Percentiles rank a stretch among this genome's conserved stretches.
phyloP scores from a whole-genome alignment of 2,113 vertebrate species.

The Bothrops jararaca region DNA sequence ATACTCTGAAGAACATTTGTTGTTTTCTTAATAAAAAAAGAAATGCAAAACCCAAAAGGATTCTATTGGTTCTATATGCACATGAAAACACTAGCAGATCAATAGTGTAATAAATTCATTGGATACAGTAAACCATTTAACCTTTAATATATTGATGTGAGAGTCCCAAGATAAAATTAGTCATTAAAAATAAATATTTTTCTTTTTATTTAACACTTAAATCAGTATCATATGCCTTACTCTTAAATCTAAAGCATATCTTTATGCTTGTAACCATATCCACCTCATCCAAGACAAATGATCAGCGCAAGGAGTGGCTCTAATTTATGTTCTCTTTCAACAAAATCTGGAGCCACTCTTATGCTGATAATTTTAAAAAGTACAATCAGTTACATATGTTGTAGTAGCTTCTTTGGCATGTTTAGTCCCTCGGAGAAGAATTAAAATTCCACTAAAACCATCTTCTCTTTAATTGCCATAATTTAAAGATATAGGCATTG shows the following conservation, averaged over 20 bases:
- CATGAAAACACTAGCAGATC: neutral
- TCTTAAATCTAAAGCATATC: neutral
- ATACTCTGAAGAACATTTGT: constrained; percentile 26
- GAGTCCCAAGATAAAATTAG: constrained; percentile 1
- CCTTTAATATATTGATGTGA: neutral
- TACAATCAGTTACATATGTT: neutral
- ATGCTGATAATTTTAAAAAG: neutral
- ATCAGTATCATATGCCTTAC: neutral
- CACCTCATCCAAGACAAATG: neutral
- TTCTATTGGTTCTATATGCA: neutral
- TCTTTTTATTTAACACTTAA: neutral
- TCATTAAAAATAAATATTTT: neutral
- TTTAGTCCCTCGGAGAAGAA: neutral
- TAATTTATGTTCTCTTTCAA: neutral
- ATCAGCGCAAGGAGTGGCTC: neutral
- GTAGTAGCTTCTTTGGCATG: neutral
- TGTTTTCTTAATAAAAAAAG: constrained; percentile 38
- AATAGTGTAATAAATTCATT: neutral
- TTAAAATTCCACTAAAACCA: neutral
- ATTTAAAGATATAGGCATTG: neutral
- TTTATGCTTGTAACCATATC: neutral
- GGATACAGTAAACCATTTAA: neutral
- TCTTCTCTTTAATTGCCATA: neutral
- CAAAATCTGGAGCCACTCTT: neutral
- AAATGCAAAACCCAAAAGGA: constrained; percentile 26